These are phyloP conservation scores for Philaethria dido DNA, from an alignment of 2,888 invertebrate genomes.

Conservation along the genomic window DNA sequence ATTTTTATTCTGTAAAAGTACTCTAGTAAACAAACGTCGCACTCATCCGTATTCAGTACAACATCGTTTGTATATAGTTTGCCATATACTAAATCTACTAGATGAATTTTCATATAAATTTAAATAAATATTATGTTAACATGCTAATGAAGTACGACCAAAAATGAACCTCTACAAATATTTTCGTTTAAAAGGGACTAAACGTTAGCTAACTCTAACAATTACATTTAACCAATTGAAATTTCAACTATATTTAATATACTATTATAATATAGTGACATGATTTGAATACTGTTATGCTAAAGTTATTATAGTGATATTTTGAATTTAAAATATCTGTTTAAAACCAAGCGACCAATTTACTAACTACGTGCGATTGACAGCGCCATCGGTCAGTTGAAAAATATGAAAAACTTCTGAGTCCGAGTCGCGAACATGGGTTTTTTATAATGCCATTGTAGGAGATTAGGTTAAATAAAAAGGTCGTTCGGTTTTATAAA, in stretches of 20 bases:
- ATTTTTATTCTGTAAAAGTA: background rate
- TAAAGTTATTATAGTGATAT: too few species aligned
- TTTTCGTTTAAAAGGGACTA: too few species aligned
- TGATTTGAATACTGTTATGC: too few species aligned
- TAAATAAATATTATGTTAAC: background rate
- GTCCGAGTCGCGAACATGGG: too few species aligned
- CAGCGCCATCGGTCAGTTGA: slow-evolving; percentile 16
- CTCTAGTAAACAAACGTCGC: background rate
- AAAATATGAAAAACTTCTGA: too few species aligned
- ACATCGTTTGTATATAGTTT: background rate
- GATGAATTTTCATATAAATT: background rate
- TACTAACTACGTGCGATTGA: slow-evolving; percentile 3
- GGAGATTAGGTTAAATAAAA: too few species aligned
- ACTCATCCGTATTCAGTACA: background rate
- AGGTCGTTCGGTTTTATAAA: too few species aligned
- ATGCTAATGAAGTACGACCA: background rate
- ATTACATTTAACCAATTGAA: too few species aligned
- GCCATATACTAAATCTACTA: background rate
- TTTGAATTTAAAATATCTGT: background rate
- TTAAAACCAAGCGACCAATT: background rate
- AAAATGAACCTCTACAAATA: background rate
- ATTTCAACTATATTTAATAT: too few species aligned
- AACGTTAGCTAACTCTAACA: too few species aligned
- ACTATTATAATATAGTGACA: too few species aligned
- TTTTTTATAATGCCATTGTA: too few species aligned